These are phyloP conservation scores for Anoplolepis gracilipes DNA, from an alignment of 1,140 invertebrate genomes.

Conservation along the genomic window DNA sequence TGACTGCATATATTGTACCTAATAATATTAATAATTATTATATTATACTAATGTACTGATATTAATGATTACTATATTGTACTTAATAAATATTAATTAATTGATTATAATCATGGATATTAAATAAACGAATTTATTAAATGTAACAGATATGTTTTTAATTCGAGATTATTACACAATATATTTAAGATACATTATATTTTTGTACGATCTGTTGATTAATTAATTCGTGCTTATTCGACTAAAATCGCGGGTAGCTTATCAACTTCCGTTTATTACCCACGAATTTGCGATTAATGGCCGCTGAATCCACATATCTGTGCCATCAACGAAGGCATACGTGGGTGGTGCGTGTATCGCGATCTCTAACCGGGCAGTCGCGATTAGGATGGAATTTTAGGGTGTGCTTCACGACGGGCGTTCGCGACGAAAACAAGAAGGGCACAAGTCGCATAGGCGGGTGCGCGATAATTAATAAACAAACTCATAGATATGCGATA, in stretches of 20 bases:
- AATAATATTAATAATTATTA: no score
- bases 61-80: no score
- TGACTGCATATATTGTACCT: no score
- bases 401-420: not conserved
- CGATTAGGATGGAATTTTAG: constrained; percentile 70
- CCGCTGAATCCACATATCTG: constrained; percentile 21
- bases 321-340: constrained; percentile 8
- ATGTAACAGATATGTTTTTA: not conserved
- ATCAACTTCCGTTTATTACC: constrained; percentile 43
- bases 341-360: constrained; percentile 57
- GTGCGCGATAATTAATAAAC: constrained; percentile 80
- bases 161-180: not conserved
- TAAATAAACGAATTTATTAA: no score
- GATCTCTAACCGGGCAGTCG: constrained; percentile 51
- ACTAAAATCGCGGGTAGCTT: constrained; percentile 13
- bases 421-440: not conserved
- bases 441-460: not conserved
- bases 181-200: not conserved
- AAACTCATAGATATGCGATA: constrained; percentile 79
- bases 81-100: no score
- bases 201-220: not conserved
- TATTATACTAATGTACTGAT: no score
- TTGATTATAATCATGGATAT: no score
- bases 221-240: constrained; percentile 1
- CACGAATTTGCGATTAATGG: constrained; percentile 41